Percentiles rank a stretch among this genome's conserved stretches.
Evolutionary conservation across 2,797 vertebrate species (phyloP).

Genomic region (Zalophus californianus): DNA sequence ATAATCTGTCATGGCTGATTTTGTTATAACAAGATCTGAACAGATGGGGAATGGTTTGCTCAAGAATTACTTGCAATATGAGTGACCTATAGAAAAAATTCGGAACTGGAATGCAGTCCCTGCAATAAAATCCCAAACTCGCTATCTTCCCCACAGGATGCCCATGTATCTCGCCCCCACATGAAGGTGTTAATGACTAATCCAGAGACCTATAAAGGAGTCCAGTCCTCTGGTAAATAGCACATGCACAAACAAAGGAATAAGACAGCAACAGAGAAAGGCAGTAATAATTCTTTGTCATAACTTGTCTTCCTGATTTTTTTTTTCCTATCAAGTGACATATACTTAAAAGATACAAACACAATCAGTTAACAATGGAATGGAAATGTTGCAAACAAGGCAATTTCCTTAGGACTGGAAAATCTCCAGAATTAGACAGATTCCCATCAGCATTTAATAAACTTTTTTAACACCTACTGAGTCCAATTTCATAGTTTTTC

Average conservation of each 20-base stretch:
- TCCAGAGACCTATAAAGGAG: constrained; percentile 40
- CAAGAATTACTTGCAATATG: constrained; percentile 83
- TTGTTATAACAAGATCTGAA: constrained; percentile 82
- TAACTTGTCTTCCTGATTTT: constrained; percentile 78
- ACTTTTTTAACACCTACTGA: constrained; percentile 86
- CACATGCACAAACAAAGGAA: constrained; percentile 62
- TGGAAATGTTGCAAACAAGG: constrained; percentile 82
- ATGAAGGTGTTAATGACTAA: constrained; percentile 73
- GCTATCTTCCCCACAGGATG: constrained; percentile 67
- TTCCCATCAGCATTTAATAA: constrained; percentile 87
- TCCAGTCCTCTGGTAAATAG: constrained; percentile 30
- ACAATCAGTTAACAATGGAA: constrained; percentile 85
- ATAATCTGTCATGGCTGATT: constrained; percentile 80
- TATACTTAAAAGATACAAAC: constrained; percentile 78
- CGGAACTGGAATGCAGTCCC: constrained; percentile 72
- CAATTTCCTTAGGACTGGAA: constrained; percentile 84
- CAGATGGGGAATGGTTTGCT: constrained; percentile 83
- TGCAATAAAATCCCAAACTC: constrained; percentile 71
- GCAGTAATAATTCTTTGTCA: constrained; percentile 58
- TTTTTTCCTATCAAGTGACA: constrained; percentile 73
- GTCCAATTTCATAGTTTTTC: constrained; percentile 85
- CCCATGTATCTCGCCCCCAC: constrained; percentile 42
- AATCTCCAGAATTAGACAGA: constrained; percentile 85
- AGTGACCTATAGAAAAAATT: constrained; percentile 79
- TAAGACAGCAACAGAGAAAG: background rate